A percentile compares a stretch with the other conserved stretches of the same genome.
phyloP scores from a whole-genome alignment of 2,888 invertebrate species.

The Lepidonotus clava region DNA sequence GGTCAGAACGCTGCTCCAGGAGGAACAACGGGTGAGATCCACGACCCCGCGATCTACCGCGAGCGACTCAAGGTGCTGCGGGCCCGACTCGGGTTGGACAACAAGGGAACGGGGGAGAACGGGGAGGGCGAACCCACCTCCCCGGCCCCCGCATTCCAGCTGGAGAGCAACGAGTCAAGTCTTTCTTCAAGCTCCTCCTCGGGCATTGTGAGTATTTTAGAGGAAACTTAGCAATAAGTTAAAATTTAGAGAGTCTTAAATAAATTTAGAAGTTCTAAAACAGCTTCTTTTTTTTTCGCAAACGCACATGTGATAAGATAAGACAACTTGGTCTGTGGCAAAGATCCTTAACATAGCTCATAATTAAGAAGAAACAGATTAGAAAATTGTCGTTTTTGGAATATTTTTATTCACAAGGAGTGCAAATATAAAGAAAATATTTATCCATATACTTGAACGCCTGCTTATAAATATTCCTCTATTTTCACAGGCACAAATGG shows the following conservation, averaged over 20 bases:
- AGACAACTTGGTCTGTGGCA: too few species aligned
- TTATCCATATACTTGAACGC: too few species aligned
- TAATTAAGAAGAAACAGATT: too few species aligned
- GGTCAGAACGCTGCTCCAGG: background rate
- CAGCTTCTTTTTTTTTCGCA: too few species aligned
- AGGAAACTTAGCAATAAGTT: too few species aligned
- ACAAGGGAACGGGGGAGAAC: constrained; percentile 40
- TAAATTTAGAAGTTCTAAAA: too few species aligned
- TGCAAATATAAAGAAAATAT: too few species aligned
- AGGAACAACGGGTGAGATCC: background rate
- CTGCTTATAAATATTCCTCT: background rate
- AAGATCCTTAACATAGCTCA: too few species aligned
- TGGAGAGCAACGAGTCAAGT: constrained; percentile 18
- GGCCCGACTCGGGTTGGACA: constrained; percentile 78
- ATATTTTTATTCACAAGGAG: too few species aligned
- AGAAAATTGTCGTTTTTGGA: too few species aligned
- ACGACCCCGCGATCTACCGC: constrained; percentile 68
- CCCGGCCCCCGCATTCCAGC: background rate
- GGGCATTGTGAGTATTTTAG: constrained; percentile 32
- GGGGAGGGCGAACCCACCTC: background rate
- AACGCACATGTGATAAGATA: too few species aligned
- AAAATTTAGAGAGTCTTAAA: too few species aligned
- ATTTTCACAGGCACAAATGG: constrained; percentile 39
- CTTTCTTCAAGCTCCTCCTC: constrained; percentile 28
- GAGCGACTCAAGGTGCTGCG: constrained; percentile 77